phyloP scores from a whole-genome alignment of 2,113 vertebrate species.

The Pelecanoides urinatrix region DNA sequence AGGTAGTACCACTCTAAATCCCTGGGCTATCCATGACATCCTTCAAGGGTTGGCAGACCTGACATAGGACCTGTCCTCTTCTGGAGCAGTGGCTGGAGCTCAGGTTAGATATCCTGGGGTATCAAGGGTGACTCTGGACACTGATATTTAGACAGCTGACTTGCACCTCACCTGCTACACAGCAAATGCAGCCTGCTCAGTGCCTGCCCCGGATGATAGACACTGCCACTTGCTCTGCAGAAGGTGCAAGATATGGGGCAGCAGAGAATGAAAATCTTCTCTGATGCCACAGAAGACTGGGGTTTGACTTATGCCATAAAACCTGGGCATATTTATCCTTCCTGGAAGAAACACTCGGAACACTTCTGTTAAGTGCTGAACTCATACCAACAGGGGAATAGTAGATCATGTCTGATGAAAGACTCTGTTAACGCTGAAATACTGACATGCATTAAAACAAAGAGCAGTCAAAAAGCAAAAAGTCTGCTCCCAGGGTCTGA shows the following conservation, averaged over 20 bases:
- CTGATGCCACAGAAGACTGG: neutral
- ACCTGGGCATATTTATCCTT: slow-evolving; percentile 29
- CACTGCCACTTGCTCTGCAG: neutral
- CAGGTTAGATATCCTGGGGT: neutral
- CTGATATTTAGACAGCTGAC: neutral
- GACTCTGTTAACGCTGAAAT: neutral
- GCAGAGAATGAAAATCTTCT: neutral
- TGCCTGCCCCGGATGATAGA: neutral
- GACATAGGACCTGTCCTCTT: neutral
- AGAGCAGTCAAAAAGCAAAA: neutral
- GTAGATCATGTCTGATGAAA: neutral
- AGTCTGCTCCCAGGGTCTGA: neutral
- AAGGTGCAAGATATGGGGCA: neutral
- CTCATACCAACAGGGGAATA: neutral
- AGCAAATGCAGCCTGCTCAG: neutral
- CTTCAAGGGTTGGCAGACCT: neutral
- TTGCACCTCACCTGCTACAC: neutral
- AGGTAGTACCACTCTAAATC: neutral
- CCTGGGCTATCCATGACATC: neutral
- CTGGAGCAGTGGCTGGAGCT: neutral
- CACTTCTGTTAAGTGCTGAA: slow-evolving; percentile 30
- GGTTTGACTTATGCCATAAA: neutral
- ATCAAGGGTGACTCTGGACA: neutral
- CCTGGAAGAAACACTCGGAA: slow-evolving; percentile 2
- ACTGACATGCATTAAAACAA: neutral